Percentiles rank a stretch among this genome's conserved stretches.
phyloP scores from a whole-genome alignment of 2,888 invertebrate species.

The Pteria penguin region DNA sequence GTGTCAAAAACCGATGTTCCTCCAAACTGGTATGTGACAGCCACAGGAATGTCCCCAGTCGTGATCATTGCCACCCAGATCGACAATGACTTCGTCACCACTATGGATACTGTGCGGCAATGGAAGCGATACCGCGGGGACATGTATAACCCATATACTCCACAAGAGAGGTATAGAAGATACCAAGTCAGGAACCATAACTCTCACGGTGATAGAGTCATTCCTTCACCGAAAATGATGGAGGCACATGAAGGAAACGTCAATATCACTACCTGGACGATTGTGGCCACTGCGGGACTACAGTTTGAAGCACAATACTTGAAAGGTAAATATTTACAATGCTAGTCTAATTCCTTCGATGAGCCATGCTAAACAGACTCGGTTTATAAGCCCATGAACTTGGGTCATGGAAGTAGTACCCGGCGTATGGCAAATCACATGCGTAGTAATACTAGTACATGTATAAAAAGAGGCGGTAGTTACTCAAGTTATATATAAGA shows the following conservation, averaged over 20 bases:
- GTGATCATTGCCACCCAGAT: conserved; percentile 54
- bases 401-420: too few relatives aligned
- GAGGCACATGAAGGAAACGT: conserved; percentile 26
- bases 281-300: conserved; percentile 46
- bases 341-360: too few relatives aligned
- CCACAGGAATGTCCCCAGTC: conserved; percentile 48
- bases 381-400: too few relatives aligned
- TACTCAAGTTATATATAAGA: too few relatives aligned
- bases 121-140: conserved; percentile 64
- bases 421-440: too few relatives aligned
- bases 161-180: conserved; percentile 57
- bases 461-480: too few relatives aligned
- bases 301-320: conserved; percentile 55
- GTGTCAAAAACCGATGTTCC: conserved; percentile 63
- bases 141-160: conserved; percentile 65
- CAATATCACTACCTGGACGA: conserved; percentile 50
- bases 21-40: conserved; percentile 66
- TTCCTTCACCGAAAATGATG: conserved; percentile 49
- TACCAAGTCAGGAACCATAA: conserved; percentile 38
- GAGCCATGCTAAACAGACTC: too few relatives aligned
- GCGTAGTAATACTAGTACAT: too few relatives aligned
- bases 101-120: conserved; percentile 58
- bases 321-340: conserved; percentile 55
- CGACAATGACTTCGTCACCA: conserved; percentile 60
- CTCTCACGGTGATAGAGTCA: conserved; percentile 23